phyloP scores from a whole-genome alignment of 1,140 invertebrate species.

The Bombus superbus region DNA sequence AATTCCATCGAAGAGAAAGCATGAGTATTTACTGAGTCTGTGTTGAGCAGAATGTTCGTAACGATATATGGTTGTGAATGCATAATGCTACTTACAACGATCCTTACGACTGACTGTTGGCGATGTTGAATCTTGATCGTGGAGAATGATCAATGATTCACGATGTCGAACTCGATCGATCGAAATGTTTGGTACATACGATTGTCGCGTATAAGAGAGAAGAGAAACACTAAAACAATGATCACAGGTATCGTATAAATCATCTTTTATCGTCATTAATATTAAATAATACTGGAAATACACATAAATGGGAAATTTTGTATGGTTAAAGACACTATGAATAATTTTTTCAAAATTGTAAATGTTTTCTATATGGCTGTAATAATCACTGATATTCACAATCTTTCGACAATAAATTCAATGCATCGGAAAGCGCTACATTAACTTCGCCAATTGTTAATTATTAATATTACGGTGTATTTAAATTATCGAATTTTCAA shows the following conservation, averaged over 20 bases:
- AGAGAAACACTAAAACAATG: background rate
- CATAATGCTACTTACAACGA: background rate
- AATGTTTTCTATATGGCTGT: no score
- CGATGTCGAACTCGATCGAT: background rate
- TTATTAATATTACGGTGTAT: no score
- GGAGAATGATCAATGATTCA: no score
- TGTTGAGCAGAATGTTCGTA: constrained; percentile 13
- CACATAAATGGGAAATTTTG: no score
- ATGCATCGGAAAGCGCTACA: no score
- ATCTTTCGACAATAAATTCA: no score
- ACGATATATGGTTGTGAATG: constrained; percentile 1
- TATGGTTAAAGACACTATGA: background rate
- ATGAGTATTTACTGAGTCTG: constrained; percentile 33
- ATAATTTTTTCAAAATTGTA: no score
- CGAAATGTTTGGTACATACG: background rate
- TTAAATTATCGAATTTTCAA: background rate
- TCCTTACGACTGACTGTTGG: constrained; percentile 20
- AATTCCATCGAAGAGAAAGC: constrained; percentile 22
- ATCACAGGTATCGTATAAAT: background rate
- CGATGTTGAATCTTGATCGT: background rate
- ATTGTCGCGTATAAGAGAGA: background rate
- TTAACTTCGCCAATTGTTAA: no score
- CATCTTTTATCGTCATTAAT: background rate
- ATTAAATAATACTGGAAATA: background rate
- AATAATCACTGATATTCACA: no score